These are phyloP conservation scores for Orussus abietinus DNA, from an alignment of 1,140 invertebrate species.

Conservation along the genomic window DNA sequence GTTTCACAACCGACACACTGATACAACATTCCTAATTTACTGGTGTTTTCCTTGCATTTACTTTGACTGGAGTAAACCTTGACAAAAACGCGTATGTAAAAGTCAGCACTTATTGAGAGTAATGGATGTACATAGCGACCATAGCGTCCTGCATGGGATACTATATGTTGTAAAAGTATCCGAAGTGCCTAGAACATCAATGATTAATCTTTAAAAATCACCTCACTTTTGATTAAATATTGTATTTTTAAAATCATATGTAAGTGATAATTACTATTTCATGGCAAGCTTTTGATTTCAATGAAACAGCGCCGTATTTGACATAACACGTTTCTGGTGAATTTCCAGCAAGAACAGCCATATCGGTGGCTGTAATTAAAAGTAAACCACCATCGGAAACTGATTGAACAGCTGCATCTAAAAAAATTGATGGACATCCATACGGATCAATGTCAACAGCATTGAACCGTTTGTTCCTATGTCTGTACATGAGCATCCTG, in stretches of 20 bases:
- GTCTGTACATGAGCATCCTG: constrained; percentile 82
- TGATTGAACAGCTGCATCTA: constrained; percentile 87
- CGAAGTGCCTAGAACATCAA: constrained; percentile 68
- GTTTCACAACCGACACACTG: constrained; percentile 86
- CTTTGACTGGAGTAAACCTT: constrained; percentile 72
- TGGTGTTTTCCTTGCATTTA: constrained; percentile 80
- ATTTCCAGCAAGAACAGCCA: constrained; percentile 96
- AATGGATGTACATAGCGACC: constrained; percentile 90
- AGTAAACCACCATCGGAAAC: constrained; percentile 76
- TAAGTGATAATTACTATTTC: constrained; percentile 71
- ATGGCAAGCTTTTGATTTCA: constrained; percentile 87
- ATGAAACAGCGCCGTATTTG: constrained; percentile 91
- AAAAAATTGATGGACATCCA: constrained; percentile 88
- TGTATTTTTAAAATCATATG: constrained; percentile 7
- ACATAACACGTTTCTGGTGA: constrained; percentile 88
- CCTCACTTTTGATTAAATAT: constrained; percentile 2
- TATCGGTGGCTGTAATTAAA: constrained; percentile 96
- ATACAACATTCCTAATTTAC: constrained; percentile 82
- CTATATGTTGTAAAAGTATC: constrained; percentile 87
- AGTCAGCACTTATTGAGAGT: constrained; percentile 90
- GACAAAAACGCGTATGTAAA: constrained; percentile 96
- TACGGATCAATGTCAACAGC: constrained; percentile 97
- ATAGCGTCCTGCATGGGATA: constrained; percentile 88
- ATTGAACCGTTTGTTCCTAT: constrained; percentile 73
- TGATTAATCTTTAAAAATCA: constrained; percentile 9